A percentile compares a stretch with the other conserved stretches of the same genome.
phyloP scores from a whole-genome alignment of 2,888 invertebrate species.

The Chalcosyrphus nemorum region DNA sequence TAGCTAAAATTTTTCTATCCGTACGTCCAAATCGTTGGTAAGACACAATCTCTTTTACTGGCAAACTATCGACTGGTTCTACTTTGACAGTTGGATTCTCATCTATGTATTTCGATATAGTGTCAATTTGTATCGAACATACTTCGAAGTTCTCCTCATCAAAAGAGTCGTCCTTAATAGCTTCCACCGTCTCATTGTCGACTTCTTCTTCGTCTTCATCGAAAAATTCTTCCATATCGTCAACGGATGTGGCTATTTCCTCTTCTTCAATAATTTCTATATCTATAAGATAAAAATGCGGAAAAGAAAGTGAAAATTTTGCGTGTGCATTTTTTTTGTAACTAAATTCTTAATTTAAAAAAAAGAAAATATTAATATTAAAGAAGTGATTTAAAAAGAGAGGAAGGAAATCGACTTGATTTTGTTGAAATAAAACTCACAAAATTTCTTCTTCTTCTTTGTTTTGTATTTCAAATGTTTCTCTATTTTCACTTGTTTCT shows the following conservation, averaged over 20 bases:
- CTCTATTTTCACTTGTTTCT: slow-evolving; percentile 65
- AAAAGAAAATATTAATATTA: not conserved
- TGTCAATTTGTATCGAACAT: slow-evolving; percentile 19
- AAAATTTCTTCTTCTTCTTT: slow-evolving; percentile 74
- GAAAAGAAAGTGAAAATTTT: not conserved
- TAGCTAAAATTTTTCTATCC: slow-evolving; percentile 74
- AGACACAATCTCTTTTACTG: slow-evolving; percentile 74
- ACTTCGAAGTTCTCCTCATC: slow-evolving; percentile 6
- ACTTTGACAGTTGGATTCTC: not conserved
- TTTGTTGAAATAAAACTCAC: slow-evolving; percentile 61
- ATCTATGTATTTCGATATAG: not conserved
- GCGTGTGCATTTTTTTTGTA: not conserved
- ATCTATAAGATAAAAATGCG: slow-evolving; percentile 52
- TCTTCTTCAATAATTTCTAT: slow-evolving; percentile 55
- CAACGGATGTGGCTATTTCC: slow-evolving; percentile 6
- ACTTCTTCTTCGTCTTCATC: slow-evolving; percentile 45
- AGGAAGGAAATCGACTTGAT: not conserved
- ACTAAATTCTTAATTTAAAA: not conserved
- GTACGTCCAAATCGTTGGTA: slow-evolving; percentile 78
- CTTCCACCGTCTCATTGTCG: slow-evolving; percentile 2
- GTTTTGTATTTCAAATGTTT: slow-evolving; percentile 73
- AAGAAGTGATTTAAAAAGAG: not conserved
- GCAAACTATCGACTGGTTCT: not conserved
- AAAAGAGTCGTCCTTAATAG: not conserved
- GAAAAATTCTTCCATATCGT: slow-evolving; percentile 27